phyloP scores from a whole-genome alignment of 2,797 vertebrate genomes.

The Urocyon cinereoargenteus region DNA sequence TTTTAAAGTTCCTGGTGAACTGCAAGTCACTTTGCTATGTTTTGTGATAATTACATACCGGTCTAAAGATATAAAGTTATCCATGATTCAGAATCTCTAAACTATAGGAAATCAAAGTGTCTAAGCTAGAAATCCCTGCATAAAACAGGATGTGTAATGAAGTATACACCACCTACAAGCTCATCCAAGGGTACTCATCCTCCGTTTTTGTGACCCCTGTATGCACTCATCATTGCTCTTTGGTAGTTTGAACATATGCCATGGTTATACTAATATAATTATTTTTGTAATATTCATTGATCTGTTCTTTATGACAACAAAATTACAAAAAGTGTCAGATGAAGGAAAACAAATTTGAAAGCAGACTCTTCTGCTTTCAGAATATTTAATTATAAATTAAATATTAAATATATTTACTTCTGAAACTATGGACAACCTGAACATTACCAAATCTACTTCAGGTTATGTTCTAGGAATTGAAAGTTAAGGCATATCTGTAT shows the following conservation, averaged over 20 bases:
- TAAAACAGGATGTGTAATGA: background rate
- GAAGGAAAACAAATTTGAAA: slow-evolving; percentile 38
- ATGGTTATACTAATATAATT: background rate
- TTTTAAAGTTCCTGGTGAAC: slow-evolving; percentile 39
- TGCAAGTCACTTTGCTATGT: background rate
- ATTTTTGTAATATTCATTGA: background rate
- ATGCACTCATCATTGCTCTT: background rate
- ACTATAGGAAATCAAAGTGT: background rate
- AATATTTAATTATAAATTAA: too few species aligned
- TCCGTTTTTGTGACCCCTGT: background rate
- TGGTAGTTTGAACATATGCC: background rate
- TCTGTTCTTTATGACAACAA: background rate
- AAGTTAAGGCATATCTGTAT: background rate
- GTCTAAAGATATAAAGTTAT: slow-evolving; percentile 18
- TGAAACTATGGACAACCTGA: background rate
- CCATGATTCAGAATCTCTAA: slow-evolving; percentile 30
- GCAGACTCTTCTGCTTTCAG: background rate
- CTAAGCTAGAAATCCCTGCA: background rate
- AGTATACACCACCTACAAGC: too few species aligned
- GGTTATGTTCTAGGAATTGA: background rate
- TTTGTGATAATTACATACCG: slow-evolving; percentile 35
- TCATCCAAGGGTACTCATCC: too few species aligned
- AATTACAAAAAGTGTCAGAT: background rate
- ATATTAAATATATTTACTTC: background rate
- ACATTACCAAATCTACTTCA: background rate